These are phyloP conservation scores for Aphelinus certus DNA, from an alignment of 1,140 invertebrate species.

Conservation along the genomic window DNA sequence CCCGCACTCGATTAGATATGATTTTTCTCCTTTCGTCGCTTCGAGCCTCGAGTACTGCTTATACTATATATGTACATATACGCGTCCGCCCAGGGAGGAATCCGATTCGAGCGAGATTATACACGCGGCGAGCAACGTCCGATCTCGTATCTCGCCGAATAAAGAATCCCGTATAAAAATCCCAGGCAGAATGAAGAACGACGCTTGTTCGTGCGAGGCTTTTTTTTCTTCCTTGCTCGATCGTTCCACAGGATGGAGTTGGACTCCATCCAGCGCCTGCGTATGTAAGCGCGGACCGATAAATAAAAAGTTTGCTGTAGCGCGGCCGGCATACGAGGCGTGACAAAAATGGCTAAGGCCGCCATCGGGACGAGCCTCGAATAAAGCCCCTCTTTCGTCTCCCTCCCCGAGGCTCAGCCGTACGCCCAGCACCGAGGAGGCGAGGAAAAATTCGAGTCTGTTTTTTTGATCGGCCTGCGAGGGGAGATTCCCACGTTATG, in stretches of 20 bases:
- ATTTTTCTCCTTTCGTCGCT: no score
- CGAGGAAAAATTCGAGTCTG: not conserved
- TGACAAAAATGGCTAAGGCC: slow-evolving; percentile 32
- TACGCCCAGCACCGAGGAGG: not conserved
- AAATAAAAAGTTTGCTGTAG: slow-evolving; percentile 26
- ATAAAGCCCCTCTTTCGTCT: slow-evolving; percentile 12
- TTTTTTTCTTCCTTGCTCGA: slow-evolving; percentile 5
- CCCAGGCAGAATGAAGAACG: slow-evolving; percentile 12
- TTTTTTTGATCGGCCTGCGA: no score
- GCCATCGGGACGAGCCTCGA: slow-evolving; percentile 19
- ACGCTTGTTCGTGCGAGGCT: slow-evolving; percentile 7
- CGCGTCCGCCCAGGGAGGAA: not conserved
- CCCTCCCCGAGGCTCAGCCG: no score
- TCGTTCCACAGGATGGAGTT: not conserved
- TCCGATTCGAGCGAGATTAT: no score
- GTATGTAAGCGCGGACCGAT: not conserved
- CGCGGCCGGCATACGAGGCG: not conserved
- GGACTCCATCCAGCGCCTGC: slow-evolving; percentile 25
- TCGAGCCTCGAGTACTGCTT: no score
- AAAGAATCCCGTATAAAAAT: not conserved
- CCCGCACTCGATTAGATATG: no score
- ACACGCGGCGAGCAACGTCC: no score
- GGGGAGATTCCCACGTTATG: slow-evolving; percentile 27
- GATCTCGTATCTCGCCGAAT: no score
- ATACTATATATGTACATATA: not conserved